Evolutionary conservation across 2,888 invertebrate species (phyloP), one percentile per base, ranked within the genome.

Genomic region (Halocaridina rubra): DNA sequence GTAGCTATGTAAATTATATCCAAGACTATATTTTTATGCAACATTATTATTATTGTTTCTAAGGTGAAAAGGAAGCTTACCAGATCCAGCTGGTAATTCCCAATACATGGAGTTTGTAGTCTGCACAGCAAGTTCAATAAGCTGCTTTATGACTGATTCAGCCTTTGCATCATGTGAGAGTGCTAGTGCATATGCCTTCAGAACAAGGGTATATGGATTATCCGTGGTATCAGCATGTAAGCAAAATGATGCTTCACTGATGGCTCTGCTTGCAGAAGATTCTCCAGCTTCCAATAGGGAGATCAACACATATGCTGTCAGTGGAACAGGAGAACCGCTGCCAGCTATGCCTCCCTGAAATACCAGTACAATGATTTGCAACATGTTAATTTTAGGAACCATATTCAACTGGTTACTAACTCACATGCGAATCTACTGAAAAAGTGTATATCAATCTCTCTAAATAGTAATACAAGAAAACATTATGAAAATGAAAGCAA

Each of bases 221-320:
- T 75, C 53, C 3, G 64, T 59, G 2, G 59, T 67, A 19, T 75
- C 81, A 4, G 46, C 61, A 16, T 74, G n/a, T 16, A 87, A 57
- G 29, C 85, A 87, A 27, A 75, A 80, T n/a, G 81, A 74, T 19
- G 86, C 86, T n/a, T 86, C 80, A 19, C 46, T 76, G 24, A 88
- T 57, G n/a, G 82, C 74, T 29, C 71, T 39, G 39, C 85, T 78
- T 8, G 72, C 77, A 5, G 72, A 8, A 5, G 46, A 91, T 64
- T 90, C 89, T 30, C 92, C 91, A 10, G 93, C 93, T 89, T 94
- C 94, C 2, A 94, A 90, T 2, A 95, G 91, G 24, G 95, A 93
- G 0, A 94, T 93, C 27, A 95, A 91, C 64, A 94, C 94, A 90
- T 94, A 95, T 0, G 95, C 94, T 0, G 95, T 94, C 67, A 95